Evolutionary conservation across 2,888 invertebrate species (phyloP).

Genomic region (Euproctis similis): DNA sequence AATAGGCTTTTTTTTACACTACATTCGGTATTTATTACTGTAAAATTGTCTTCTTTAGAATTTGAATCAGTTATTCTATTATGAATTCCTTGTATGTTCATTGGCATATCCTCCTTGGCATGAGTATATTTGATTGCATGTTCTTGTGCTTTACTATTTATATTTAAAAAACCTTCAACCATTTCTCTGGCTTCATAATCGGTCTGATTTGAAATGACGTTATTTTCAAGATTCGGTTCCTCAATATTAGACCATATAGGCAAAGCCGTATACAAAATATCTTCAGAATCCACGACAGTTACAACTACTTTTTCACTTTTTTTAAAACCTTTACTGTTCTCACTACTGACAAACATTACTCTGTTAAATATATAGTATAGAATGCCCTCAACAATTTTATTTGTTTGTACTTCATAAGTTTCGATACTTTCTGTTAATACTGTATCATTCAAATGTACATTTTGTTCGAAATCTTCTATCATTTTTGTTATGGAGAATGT

Average conservation of each 20-base stretch:
- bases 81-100: no score
- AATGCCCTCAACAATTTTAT: conserved; percentile 51
- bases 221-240: no score
- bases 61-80: no score
- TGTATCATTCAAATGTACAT: conserved; percentile 36
- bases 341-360: conserved; percentile 29
- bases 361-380: conserved; percentile 52
- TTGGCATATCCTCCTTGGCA: no score
- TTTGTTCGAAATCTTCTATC: conserved; percentile 43
- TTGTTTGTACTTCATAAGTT: conserved; percentile 25
- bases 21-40: no score
- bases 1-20: no score
- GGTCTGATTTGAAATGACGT: no score
- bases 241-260: conserved; percentile 27
- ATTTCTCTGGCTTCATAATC: no score
- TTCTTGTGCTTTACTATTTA: no score
- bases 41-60: no score
- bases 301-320: conserved; percentile 38
- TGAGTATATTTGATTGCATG: no score
- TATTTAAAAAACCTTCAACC: no score
- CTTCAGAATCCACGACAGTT: conserved; percentile 57
- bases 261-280: conserved; percentile 51
- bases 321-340: conserved; percentile 31
- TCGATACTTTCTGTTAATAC: conserved; percentile 42
- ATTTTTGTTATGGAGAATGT: conserved; percentile 53